These are phyloP conservation scores for Melanotaenia trifasciata DNA, from an alignment of 2,797 vertebrate species.

Conservation along the genomic window DNA sequence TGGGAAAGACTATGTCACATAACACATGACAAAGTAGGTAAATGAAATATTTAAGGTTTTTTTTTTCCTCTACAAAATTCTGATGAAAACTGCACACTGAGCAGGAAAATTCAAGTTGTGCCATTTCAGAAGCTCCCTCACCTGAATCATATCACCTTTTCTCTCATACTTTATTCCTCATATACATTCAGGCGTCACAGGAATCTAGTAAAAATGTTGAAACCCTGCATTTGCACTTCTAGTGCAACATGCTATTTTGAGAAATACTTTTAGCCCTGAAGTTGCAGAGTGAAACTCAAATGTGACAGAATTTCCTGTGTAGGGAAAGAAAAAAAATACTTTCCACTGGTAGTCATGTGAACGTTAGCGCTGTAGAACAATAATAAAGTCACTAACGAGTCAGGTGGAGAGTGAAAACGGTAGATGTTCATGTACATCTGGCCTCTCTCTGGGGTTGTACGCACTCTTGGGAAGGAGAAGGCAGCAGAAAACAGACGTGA, in stretches of 20 bases:
- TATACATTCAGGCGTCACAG: background rate
- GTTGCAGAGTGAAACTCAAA: slow-evolving; percentile 1
- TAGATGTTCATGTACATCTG: slow-evolving; percentile 40
- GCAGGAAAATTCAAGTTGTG: background rate
- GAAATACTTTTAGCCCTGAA: slow-evolving; percentile 8
- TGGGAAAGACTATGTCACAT: background rate
- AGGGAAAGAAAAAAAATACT: background rate
- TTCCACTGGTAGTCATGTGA: too few relatives aligned
- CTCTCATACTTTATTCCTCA: background rate
- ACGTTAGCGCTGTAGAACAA: background rate
- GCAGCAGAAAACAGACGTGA: slow-evolving; percentile 34
- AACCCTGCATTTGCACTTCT: background rate
- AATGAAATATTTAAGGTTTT: background rate
- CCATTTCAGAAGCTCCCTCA: background rate
- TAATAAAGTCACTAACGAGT: slow-evolving; percentile 17
- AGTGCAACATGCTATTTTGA: background rate
- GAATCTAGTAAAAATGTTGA: background rate
- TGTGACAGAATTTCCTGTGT: background rate
- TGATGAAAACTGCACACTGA: background rate
- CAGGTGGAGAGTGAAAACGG: slow-evolving; percentile 51
- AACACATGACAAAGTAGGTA: background rate
- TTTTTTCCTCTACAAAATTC: background rate
- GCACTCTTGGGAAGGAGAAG: slow-evolving; percentile 50
- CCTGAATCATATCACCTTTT: background rate
- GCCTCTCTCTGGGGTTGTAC: slow-evolving; percentile 31